Conservation (phyloP, 2,113 vertebrate species). For the Cyprinodon tularosa region DNA sequence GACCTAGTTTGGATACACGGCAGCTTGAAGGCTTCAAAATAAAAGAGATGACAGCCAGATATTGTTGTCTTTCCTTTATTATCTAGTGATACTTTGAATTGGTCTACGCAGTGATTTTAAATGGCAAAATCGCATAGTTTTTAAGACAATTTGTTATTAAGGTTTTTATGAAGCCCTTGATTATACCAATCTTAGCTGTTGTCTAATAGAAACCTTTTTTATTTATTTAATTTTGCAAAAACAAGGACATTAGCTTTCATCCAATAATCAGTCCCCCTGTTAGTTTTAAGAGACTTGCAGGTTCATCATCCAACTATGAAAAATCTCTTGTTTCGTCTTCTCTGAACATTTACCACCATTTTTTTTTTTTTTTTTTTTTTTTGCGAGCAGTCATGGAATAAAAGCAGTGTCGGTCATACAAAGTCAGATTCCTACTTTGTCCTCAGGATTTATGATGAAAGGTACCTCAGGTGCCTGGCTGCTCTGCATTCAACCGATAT, state of each 20-base stretch:
- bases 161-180: background rate
- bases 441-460: conserved; percentile 49
- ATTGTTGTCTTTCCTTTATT: too few relatives aligned
- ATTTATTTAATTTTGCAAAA: background rate
- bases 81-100: too few relatives aligned
- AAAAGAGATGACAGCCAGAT: background rate
- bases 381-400: conserved; percentile 23
- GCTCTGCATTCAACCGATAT: conserved; percentile 52
- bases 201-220: background rate
- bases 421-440: conserved; percentile 37
- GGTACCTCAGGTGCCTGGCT: conserved; percentile 31
- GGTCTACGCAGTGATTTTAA: too few relatives aligned
- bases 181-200: background rate
- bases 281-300: conserved; percentile 21
- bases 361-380: background rate
- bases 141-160: too few relatives aligned
- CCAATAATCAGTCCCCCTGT: conserved; percentile 24
- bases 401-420: conserved; percentile 26
- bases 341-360: conserved; percentile 27
- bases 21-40: conserved; percentile 19
- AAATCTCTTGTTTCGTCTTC: conserved; percentile 7
- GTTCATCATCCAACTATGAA: conserved; percentile 41
- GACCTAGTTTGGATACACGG: conserved; percentile 65
- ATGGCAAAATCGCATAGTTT: too few relatives aligned
- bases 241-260: conserved; percentile 11